These are phyloP conservation scores for Picathartes gymnocephalus DNA, from an alignment of 2,113 vertebrate genomes.

Conservation along the genomic window DNA sequence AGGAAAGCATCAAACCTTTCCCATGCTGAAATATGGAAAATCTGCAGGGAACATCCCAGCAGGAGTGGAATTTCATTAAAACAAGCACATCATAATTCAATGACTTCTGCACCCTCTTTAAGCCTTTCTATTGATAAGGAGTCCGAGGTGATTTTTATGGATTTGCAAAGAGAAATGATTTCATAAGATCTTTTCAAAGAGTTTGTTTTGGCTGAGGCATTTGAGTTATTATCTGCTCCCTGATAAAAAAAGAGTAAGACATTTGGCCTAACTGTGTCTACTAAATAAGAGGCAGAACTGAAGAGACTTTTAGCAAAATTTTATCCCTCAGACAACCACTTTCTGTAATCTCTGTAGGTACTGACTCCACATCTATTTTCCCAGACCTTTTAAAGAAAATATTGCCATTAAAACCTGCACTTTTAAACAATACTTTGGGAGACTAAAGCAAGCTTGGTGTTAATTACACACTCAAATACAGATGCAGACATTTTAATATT, in stretches of 20 bases:
- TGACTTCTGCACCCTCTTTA: slow-evolving; percentile 75
- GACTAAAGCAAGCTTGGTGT: not conserved
- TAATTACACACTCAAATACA: not conserved
- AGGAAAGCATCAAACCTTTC: slow-evolving; percentile 87
- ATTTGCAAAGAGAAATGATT: slow-evolving; percentile 81
- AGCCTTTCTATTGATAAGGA: slow-evolving; percentile 80
- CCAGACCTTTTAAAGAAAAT: slow-evolving; percentile 1
- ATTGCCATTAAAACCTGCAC: not conserved
- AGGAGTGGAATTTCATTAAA: slow-evolving; percentile 87
- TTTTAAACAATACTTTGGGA: not conserved
- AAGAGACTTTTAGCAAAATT: slow-evolving; percentile 30
- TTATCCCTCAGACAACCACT: not conserved
- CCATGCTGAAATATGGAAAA: slow-evolving; percentile 89
- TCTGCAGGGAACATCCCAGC: slow-evolving; percentile 83
- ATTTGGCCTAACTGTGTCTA: slow-evolving; percentile 77
- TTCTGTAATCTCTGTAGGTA: not conserved
- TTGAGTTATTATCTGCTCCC: slow-evolving; percentile 73
- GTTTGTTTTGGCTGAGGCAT: slow-evolving; percentile 65
- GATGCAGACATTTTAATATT: not conserved
- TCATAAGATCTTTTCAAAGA: slow-evolving; percentile 73
- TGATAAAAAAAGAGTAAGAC: slow-evolving; percentile 79
- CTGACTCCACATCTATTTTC: not conserved
- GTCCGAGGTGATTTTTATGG: slow-evolving; percentile 72
- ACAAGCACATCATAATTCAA: slow-evolving; percentile 85
- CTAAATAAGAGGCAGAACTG: slow-evolving; percentile 67